Conservation (phyloP, 2,888 invertebrate genomes). For the Heliconius ismenius region DNA sequence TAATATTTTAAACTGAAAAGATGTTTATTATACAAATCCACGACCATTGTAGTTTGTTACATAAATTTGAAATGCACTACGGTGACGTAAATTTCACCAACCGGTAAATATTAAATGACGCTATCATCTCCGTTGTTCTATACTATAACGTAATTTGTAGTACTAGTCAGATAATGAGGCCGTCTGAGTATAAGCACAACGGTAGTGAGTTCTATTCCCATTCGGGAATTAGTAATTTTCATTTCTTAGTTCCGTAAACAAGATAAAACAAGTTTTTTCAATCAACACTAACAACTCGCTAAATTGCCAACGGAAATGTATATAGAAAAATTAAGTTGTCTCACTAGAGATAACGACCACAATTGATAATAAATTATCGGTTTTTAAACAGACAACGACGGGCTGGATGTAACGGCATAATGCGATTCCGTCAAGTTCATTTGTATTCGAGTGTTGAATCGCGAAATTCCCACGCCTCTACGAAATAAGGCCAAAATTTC, state of each 20-base stretch:
- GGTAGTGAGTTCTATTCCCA: too few species aligned
- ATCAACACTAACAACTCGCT: too few species aligned
- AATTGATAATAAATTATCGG: conserved; percentile 34
- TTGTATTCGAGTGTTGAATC: conserved; percentile 61
- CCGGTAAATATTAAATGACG: not conserved
- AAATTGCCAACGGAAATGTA: not conserved
- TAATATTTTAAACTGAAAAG: too few species aligned
- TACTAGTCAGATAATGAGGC: not conserved
- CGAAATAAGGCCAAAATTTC: conserved; percentile 33
- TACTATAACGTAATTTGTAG: not conserved
- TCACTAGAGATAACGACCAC: conserved; percentile 5
- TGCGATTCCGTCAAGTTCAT: conserved; percentile 57
- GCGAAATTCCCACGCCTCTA: conserved; percentile 55
- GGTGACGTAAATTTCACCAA: not conserved
- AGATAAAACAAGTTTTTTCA: not conserved
- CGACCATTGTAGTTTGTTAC: not conserved
- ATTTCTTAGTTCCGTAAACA: not conserved
- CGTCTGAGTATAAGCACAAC: too few species aligned
- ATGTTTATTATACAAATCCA: not conserved
- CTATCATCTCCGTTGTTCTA: not conserved
- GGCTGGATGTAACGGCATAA: conserved; percentile 37
- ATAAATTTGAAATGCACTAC: not conserved
- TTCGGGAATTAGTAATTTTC: not conserved
- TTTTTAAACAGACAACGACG: conserved; percentile 37
- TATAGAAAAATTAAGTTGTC: not conserved